Base-by-base conservation (phyloP, 2,797 vertebrate genomes). In the Cyclopterus lumpus region DNA sequence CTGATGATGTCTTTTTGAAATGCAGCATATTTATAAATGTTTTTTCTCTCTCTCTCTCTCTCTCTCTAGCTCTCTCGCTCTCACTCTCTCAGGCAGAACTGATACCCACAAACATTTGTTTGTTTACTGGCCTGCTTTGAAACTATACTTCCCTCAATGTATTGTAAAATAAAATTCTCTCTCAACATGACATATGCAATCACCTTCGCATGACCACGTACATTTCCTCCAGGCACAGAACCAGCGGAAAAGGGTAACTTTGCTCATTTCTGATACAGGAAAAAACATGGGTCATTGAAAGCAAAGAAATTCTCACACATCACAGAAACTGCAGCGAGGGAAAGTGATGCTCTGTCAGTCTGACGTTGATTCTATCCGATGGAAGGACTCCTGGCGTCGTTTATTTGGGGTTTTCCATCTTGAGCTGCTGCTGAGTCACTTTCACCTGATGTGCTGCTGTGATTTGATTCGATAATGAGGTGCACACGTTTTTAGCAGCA, bases 291-390 rank as follows among this genome's bases (percentile, higher is more conserved):
- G 92, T 94, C 93, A 92, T 65, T 77, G 88, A 77, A 82, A 87
- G 78, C 76, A 88, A 77, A 48, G 12, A 77, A 73, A 88, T 90
- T 78, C 80, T 91, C 78, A 71, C 88, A 91, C 85, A 80, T 92
- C 68, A 88, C 81, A 86, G 85, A 78, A 89, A 88, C 81, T 62
- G 77, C 77, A 85, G 71, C 2, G 38, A 79, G 51, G 66, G 79
- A 81, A 90, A 86, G 75, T 36, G 26, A 84, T 75, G 75, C 70
- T 83, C 58, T 18, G 6, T 61, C 12, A 46, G 62, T 67, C 73
- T 91, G 91, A 94, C 84, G 86, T 68, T 86, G 82, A 93, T 90
- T 86, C 76, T 80, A 88, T 91, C 74, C 26, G 80, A 94, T 89
- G 83, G 44, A 69, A 80, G 84, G 83, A 81, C 82, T 83, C 73